These are phyloP conservation scores for Gobio occitaniae DNA, from an alignment of 2,797 vertebrate genomes.

Conservation along the genomic window DNA sequence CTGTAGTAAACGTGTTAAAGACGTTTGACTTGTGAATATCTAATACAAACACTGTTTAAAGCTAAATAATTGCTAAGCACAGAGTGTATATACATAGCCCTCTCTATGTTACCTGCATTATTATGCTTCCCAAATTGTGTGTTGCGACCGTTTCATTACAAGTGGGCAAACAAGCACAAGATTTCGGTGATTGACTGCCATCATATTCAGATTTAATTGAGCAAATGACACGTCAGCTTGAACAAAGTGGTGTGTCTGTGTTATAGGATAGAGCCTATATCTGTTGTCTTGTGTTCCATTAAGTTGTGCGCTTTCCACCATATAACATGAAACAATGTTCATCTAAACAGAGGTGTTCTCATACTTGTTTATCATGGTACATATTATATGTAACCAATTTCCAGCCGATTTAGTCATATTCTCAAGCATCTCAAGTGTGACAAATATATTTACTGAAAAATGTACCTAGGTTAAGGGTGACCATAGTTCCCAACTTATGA, in stretches of 20 bases:
- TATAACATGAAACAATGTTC: slow-evolving; percentile 19
- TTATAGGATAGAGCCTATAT: slow-evolving; percentile 16
- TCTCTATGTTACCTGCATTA: slow-evolving; percentile 47
- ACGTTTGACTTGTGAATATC: slow-evolving; percentile 35
- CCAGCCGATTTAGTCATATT: background rate
- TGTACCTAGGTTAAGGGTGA: background rate
- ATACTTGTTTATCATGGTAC: background rate
- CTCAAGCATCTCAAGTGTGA: slow-evolving; percentile 1
- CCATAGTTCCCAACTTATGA: too few species aligned
- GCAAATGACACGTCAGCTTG: slow-evolving; percentile 42
- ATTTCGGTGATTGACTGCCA: slow-evolving; percentile 32
- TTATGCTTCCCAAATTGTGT: slow-evolving; percentile 46
- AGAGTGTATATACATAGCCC: slow-evolving; percentile 60
- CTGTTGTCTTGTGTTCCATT: slow-evolving; percentile 2
- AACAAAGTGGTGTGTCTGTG: slow-evolving; percentile 13
- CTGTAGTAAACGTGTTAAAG: slow-evolving; percentile 43
- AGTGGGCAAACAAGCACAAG: slow-evolving; percentile 32
- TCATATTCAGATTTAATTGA: slow-evolving; percentile 43
- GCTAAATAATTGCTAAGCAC: slow-evolving; percentile 49
- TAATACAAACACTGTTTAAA: slow-evolving; percentile 54
- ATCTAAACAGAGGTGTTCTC: slow-evolving; percentile 10
- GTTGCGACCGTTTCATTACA: slow-evolving; percentile 25
- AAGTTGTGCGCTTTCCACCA: slow-evolving; percentile 15
- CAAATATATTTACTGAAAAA: slow-evolving; percentile 5
- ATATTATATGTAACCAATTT: slow-evolving; percentile 15